Conservation (phyloP, 2,888 invertebrate genomes). For the Dendrolimus pini region DNA sequence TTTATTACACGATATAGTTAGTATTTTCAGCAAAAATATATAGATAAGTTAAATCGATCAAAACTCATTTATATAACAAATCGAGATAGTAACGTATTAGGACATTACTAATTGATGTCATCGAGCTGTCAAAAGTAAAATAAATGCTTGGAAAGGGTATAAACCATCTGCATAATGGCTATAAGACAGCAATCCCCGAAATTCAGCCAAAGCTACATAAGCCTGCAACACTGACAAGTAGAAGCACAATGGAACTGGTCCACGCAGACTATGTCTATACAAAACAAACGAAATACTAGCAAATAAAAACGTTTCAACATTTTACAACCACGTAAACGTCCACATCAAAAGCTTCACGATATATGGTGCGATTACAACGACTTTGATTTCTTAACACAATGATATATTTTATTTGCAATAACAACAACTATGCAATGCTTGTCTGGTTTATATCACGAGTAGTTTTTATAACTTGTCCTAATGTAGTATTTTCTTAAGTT, state of each 20-base stretch:
- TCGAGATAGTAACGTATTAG: no score
- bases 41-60: no score
- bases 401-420: constrained; percentile 14
- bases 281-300: constrained; percentile 29
- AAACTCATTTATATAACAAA: no score
- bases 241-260: constrained; percentile 24
- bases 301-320: constrained; percentile 45
- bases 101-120: no score
- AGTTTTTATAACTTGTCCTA: background rate
- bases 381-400: constrained; percentile 18
- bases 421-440: constrained; percentile 6
- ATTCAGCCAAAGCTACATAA: no score
- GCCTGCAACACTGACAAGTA: background rate
- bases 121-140: no score
- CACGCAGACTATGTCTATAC: constrained; percentile 19
- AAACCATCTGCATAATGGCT: no score
- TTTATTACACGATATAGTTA: no score
- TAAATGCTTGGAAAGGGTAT: no score
- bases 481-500: no score
- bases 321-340: constrained; percentile 47
- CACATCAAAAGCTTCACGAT: constrained; percentile 38
- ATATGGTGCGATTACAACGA: constrained; percentile 17
- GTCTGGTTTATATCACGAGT: background rate
- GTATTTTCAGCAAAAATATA: no score
- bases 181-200: no score